These are phyloP conservation scores for Balearica regulorum DNA, from an alignment of 2,797 vertebrate species.

Conservation along the genomic window DNA sequence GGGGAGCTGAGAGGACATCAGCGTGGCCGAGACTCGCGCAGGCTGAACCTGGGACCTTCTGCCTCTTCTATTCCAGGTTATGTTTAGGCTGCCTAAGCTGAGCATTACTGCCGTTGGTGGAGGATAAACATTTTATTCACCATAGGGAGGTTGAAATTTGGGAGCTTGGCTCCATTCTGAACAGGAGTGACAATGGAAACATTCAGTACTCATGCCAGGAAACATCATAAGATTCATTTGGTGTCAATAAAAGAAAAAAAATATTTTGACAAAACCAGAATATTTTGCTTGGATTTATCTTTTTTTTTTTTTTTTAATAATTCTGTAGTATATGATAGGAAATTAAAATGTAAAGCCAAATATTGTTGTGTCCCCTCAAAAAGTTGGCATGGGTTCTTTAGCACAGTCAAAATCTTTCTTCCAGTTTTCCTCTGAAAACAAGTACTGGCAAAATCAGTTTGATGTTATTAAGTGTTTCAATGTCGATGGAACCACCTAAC, in stretches of 20 bases:
- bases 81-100: background rate
- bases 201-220: background rate
- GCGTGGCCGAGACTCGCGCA: background rate
- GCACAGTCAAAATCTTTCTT: background rate
- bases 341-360: conserved; percentile 15
- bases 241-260: conserved; percentile 14
- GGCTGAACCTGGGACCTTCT: background rate
- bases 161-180: background rate
- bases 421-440: background rate
- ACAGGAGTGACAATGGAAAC: conserved; percentile 19
- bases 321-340: background rate
- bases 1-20: background rate
- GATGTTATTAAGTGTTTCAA: background rate
- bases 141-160: background rate
- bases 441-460: background rate
- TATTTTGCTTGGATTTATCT: background rate
- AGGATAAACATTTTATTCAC: conserved; percentile 2
- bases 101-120: background rate
- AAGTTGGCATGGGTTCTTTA: background rate
- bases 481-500: background rate
- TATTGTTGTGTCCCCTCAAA: background rate
- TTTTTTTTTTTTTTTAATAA: background rate
- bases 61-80: background rate
- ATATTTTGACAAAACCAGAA: conserved; percentile 29
- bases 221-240: background rate